phyloP scores from a whole-genome alignment of 2,113 vertebrate genomes.

The Oophaga pumilio region DNA sequence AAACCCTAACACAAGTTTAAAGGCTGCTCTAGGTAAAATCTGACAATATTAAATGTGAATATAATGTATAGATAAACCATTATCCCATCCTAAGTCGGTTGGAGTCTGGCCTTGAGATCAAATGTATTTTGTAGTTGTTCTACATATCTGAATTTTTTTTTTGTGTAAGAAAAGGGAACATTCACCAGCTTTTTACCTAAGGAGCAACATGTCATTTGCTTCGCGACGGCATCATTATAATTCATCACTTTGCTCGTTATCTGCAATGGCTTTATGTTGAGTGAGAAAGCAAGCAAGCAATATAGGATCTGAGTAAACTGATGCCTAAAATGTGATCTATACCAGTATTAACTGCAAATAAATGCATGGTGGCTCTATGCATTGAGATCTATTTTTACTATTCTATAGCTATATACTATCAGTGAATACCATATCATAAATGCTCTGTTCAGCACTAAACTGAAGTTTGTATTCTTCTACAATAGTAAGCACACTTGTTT shows the following conservation, averaged over 20 bases:
- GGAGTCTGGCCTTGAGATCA: slow-evolving; percentile 59
- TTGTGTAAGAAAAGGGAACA: slow-evolving; percentile 60
- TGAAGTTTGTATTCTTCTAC: slow-evolving; percentile 9
- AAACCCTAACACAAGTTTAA: slow-evolving; percentile 18
- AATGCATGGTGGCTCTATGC: slow-evolving; percentile 25
- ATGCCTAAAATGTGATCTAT: background rate
- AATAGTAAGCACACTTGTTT: slow-evolving; percentile 14
- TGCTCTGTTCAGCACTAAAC: background rate
- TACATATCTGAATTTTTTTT: slow-evolving; percentile 64
- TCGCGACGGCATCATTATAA: slow-evolving; percentile 42
- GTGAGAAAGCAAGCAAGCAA: slow-evolving; percentile 42
- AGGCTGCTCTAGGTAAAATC: slow-evolving; percentile 44
- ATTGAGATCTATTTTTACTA: slow-evolving; percentile 44
- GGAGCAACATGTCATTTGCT: slow-evolving; percentile 58
- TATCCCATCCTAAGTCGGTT: slow-evolving; percentile 38
- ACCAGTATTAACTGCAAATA: slow-evolving; percentile 32
- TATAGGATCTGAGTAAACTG: slow-evolving; percentile 16
- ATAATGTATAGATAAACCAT: slow-evolving; percentile 53
- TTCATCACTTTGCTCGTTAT: slow-evolving; percentile 6
- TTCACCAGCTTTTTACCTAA: slow-evolving; percentile 60
- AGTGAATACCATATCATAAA: slow-evolving; percentile 24
- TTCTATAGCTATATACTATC: slow-evolving; percentile 20
- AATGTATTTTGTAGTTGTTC: slow-evolving; percentile 59
- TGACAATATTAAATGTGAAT: slow-evolving; percentile 52
- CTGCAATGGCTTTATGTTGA: slow-evolving; percentile 17